phyloP scores from a whole-genome alignment of 2,113 vertebrate species.

The Crotalus viridis region DNA sequence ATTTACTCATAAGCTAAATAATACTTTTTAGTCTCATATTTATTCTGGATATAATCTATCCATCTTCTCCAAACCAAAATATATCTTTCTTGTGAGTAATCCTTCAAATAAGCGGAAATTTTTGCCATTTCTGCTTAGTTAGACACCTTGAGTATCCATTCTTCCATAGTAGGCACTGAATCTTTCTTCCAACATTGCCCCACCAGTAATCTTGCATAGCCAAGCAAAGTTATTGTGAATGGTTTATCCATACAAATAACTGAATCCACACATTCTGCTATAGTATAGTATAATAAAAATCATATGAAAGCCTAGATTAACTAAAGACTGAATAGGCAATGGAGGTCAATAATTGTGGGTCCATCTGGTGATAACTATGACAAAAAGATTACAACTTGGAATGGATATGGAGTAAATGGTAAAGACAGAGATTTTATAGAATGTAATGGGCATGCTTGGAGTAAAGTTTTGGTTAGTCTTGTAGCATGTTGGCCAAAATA shows the following conservation, averaged over 20 bases:
- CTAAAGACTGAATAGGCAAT: background rate
- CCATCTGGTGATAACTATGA: background rate
- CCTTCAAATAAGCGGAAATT: too few relatives aligned
- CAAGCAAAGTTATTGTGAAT: background rate
- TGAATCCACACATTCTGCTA: background rate
- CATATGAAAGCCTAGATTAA: background rate
- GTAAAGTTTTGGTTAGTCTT: background rate
- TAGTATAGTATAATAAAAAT: background rate
- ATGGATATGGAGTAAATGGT: background rate
- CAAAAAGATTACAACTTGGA: background rate
- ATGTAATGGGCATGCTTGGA: background rate
- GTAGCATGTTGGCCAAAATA: background rate
- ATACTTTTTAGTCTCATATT: too few relatives aligned
- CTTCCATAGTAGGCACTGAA: too few relatives aligned
- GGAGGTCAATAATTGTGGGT: background rate
- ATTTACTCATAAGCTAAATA: too few relatives aligned
- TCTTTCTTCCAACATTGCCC: too few relatives aligned
- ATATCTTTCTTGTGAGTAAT: too few relatives aligned
- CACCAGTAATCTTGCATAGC: background rate
- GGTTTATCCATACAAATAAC: background rate
- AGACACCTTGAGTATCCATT: too few relatives aligned
- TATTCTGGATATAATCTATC: too few relatives aligned
- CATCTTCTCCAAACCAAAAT: too few relatives aligned
- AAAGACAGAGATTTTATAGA: background rate
- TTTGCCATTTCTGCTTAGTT: too few relatives aligned